Base-by-base conservation (phyloP, 2,888 invertebrate genomes). In the Latrodectus elegans region DNA sequence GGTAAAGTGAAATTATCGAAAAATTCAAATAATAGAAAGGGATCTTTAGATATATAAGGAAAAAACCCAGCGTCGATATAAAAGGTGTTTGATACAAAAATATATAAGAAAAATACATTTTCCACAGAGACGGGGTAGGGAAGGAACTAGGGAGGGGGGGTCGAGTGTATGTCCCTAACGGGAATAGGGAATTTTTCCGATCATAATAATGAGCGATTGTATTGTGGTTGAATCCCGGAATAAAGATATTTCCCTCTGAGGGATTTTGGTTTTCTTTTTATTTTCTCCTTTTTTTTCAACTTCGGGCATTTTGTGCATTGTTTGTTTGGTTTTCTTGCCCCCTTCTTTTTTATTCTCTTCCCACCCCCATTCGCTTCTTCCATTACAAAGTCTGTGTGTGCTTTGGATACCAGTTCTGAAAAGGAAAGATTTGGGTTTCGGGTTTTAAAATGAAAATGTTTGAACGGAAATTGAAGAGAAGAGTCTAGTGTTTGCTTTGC, bases 181-280 rank as follows among this genome's bases (percentile, higher is more conserved):
- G 86, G 86, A 81, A 87, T 77, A 73, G 71, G 77, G 86, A 87
- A 87, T 87, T 87, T 86, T 87, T 81, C 86, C 86, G 86, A 87
- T 87, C 86, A 87, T 87, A 87, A 87, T 87, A 87, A 87, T 87
- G 86, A 87, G 81, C 86, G 76, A 87, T 87, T 87, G 86, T 81
- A 87, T 87, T 87, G 86, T 87, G 86, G 86, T 81, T 55, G 85
- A 80, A 86, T 79, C 80, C 74, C 67, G 85, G 85, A 86, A 86
- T 86, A 86, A 86, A 86, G 85, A 86, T 86, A 86, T 86, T 86
- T 86, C 75, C 76, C 85, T 80, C 65, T n/a, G 64, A 80, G 80
- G 85, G 85, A 80, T 80, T 81, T 87, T 51, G 60, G 53, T 52
- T 76, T 68, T 52, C 67, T 73, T 77, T 77, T 74, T 68, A 65